Conservation (phyloP, 1,140 invertebrate genomes). For the Musca domestica region DNA sequence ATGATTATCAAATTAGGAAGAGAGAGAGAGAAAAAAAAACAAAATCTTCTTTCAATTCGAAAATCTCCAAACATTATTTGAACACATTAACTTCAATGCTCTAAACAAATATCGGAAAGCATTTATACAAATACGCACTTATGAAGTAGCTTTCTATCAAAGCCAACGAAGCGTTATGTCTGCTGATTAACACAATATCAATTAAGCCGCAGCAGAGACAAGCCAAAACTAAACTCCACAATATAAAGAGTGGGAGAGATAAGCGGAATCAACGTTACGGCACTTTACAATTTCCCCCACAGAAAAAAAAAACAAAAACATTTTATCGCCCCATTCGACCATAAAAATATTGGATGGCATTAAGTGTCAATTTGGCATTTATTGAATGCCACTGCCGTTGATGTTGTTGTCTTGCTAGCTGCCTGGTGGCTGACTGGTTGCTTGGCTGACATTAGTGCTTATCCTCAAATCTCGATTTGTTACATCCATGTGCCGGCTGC, state of each 20-base stretch:
- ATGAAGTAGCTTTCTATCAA: too few species aligned
- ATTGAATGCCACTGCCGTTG: constrained; percentile 8
- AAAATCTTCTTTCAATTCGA: too few species aligned
- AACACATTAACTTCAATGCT: too few species aligned
- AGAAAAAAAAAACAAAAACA: too few species aligned
- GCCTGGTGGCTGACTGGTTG: too few species aligned
- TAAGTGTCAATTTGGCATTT: constrained; percentile 21
- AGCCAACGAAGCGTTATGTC: constrained; percentile 1
- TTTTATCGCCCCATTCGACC: not conserved
- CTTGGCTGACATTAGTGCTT: not conserved
- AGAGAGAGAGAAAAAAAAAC: too few species aligned
- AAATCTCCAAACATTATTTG: too few species aligned
- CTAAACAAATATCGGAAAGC: too few species aligned
- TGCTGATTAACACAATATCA: constrained; percentile 21
- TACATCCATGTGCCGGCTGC: too few species aligned
- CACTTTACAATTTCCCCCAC: too few species aligned
- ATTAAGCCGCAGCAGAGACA: not conserved
- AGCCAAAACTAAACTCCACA: not conserved
- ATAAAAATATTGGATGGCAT: constrained; percentile 16
- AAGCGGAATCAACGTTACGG: not conserved
- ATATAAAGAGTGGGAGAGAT: not conserved
- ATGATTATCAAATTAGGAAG: too few species aligned
- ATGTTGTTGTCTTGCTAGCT: not conserved
- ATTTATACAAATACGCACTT: too few species aligned
- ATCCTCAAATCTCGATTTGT: constrained; percentile 13